A percentile compares a stretch with the other conserved stretches of the same genome.
Conservation (phyloP, 2,888 invertebrate genomes). For the Pomacea canaliculata region DNA sequence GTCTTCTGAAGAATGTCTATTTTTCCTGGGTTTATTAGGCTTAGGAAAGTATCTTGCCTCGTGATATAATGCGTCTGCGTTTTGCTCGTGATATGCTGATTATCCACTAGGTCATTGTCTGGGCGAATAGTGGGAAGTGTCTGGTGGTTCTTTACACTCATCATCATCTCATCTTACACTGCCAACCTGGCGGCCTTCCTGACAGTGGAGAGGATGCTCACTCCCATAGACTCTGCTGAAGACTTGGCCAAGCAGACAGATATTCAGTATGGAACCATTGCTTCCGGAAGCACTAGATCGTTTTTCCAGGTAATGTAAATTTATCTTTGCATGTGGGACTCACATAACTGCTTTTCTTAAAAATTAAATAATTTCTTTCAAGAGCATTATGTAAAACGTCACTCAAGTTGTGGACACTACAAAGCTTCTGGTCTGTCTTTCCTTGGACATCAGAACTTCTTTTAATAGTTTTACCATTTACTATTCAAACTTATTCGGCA, state of each 20-base stretch:
- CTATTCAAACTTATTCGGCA: no score
- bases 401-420: background rate
- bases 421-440: no score
- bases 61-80: no score
- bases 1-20: no score
- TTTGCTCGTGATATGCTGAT: background rate
- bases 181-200: slow-evolving; percentile 95
- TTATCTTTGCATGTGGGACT: background rate
- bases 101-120: slow-evolving; percentile 80
- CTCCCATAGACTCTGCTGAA: slow-evolving; percentile 92
- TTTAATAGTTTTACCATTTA: no score
- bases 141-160: slow-evolving; percentile 99
- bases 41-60: no score
- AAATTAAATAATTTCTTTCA: background rate
- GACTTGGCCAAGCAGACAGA: slow-evolving; percentile 85
- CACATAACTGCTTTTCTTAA: background rate
- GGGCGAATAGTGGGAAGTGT: slow-evolving; percentile 97
- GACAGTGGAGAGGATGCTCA: slow-evolving; percentile 95
- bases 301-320: slow-evolving; percentile 80
- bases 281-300: slow-evolving; percentile 83
- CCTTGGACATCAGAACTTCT: no score
- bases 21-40: no score
- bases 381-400: background rate
- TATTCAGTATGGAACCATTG: slow-evolving; percentile 77
- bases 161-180: slow-evolving; percentile 97